These are phyloP conservation scores for Halyomorpha halys DNA, from an alignment of 1,140 invertebrate genomes.

Conservation along the genomic window DNA sequence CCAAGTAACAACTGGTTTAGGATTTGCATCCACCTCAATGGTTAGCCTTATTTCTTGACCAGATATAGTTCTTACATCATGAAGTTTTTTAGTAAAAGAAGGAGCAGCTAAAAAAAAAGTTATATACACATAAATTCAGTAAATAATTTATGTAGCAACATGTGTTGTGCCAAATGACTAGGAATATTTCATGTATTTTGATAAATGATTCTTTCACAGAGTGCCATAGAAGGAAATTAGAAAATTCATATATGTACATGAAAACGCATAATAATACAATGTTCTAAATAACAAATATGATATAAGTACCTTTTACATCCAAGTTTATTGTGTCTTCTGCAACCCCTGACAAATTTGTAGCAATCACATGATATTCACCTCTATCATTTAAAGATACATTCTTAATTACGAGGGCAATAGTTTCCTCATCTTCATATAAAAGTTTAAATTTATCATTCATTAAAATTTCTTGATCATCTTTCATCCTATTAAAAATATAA, in stretches of 20 bases:
- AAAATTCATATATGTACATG: no score
- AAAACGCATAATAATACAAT: no score
- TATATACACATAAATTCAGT: not conserved
- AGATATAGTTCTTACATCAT: conserved; percentile 57
- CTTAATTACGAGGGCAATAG: conserved; percentile 80
- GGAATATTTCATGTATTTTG: not conserved
- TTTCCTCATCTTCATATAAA: conserved; percentile 88
- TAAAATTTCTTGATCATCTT: conserved; percentile 71
- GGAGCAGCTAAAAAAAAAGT: conserved; percentile 48
- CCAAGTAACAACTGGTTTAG: conserved; percentile 68
- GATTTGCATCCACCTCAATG: conserved; percentile 72
- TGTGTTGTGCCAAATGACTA: not conserved
- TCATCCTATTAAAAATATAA: conserved; percentile 42
- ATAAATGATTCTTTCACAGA: conserved; percentile 5
- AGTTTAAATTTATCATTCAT: conserved; percentile 69
- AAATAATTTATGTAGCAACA: no score
- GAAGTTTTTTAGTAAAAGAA: conserved; percentile 62
- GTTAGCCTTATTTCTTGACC: conserved; percentile 58
- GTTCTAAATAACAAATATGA: no score
- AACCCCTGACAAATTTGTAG: conserved; percentile 80
- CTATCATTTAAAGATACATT: conserved; percentile 70
- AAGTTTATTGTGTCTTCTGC: conserved; percentile 63
- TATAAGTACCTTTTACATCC: conserved; percentile 51
- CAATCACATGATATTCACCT: conserved; percentile 72
- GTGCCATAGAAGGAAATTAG: no score